phyloP scores from a whole-genome alignment of 2,113 vertebrate genomes.

The Mungos mungo region DNA sequence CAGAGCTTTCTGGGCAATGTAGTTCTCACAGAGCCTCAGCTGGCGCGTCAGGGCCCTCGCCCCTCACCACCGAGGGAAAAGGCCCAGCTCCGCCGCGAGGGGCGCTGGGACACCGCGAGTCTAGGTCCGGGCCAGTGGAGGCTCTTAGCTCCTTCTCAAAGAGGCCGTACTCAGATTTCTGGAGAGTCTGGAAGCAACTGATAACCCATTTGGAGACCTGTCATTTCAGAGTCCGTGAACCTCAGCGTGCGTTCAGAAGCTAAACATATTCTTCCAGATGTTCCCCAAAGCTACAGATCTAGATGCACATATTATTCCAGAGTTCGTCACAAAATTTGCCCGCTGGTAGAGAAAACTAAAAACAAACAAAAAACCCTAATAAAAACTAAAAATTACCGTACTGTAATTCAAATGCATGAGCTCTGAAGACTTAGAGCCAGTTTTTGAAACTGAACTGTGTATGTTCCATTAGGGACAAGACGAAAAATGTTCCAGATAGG shows the following conservation, averaged over 20 bases:
- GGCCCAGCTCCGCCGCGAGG: neutral
- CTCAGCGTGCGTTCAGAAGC: neutral
- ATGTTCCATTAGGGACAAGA: neutral
- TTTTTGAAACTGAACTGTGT: neutral
- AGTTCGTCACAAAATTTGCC: neutral
- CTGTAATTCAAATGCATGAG: too few relatives aligned
- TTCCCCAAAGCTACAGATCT: neutral
- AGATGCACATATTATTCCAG: neutral
- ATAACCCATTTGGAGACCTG: neutral
- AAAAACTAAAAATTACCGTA: neutral
- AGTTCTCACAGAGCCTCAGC: neutral
- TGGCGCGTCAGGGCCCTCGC: too few relatives aligned
- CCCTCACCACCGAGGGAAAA: neutral
- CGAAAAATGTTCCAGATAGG: neutral
- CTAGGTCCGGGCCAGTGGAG: accelerated
- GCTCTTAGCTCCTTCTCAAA: neutral
- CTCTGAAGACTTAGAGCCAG: neutral
- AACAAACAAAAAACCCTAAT: too few relatives aligned
- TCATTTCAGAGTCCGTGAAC: neutral
- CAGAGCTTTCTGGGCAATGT: neutral
- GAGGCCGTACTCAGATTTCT: neutral
- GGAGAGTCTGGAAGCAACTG: neutral
- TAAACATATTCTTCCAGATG: neutral
- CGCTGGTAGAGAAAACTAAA: neutral
- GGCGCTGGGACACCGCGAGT: neutral